Base-by-base conservation (phyloP, 2,888 invertebrate species). In the Tetragnatha montana region DNA sequence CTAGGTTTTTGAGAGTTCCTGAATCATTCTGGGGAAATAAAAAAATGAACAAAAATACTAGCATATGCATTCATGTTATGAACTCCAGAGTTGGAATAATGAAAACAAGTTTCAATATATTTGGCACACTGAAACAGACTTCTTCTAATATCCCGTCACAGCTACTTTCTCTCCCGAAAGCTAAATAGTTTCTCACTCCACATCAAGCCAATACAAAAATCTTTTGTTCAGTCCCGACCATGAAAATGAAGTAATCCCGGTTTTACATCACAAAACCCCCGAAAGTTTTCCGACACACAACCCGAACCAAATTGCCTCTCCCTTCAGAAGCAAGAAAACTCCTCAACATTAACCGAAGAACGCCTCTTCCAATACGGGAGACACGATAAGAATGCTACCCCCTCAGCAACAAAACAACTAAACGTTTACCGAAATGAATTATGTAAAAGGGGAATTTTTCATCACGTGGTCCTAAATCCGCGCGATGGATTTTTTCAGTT, bases 391-490 rank as follows among this genome's bases (percentile, higher is more conserved):
- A 35, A 35, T 35, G 4, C 60, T 6, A 17, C 8, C 17, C 60
- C 12, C 60, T 60, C 60, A 60, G 60, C 60, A 12, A 60, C 12
- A 60, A 10, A 60, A 60, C 60, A 60, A 60, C 60, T 10, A 60
- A 50, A 76, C 76, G 76, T 51, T 76, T 76, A 76, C 35, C 50
- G 76, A 12, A 76, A 76, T 76, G 76, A 76, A 76, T 76, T 76
- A 76, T 76, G 76, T 76, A 76, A 76, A 76, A 76, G 76, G 76
- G 21, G 19, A 51, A 76, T 76, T 76, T 76, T 76, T 76, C 76
- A 50, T 76, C 76, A 50, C n/a, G n/a, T 12, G 50, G 47, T 76
- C 50, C 1, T 22, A 74, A 35, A 22, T 74, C 35, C 22, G 21
- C 47, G 70, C 8, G 70, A 19, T n/a, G n/a, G 68, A 68, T 70